Evolutionary conservation across 1,140 invertebrate species (phyloP).

Genomic region (Rhopalosiphum padi): DNA sequence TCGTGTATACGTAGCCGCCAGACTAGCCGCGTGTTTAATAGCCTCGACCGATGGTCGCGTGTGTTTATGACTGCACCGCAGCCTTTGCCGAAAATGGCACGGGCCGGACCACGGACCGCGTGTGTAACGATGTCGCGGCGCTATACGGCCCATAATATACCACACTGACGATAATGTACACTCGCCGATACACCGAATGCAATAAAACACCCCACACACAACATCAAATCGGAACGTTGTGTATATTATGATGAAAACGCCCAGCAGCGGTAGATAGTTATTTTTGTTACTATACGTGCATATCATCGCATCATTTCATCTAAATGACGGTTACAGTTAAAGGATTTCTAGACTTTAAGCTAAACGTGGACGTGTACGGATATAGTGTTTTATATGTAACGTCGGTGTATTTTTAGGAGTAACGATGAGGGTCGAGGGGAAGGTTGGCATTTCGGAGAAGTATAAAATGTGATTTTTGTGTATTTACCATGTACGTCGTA

Average conservation of each 20-base stretch:
- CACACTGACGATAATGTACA: neutral
- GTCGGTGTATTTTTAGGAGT: too few species aligned
- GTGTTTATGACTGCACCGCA: conserved; percentile 31
- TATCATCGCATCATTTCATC: neutral
- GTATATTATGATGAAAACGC: neutral
- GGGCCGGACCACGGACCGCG: neutral
- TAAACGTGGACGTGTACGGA: neutral
- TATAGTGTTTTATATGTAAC: neutral
- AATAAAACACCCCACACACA: neutral
- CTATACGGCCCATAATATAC: neutral
- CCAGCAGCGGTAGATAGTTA: neutral
- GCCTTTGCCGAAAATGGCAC: neutral
- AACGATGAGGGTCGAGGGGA: too few species aligned
- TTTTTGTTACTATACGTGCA: neutral
- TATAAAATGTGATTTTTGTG: too few species aligned
- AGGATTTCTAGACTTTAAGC: neutral
- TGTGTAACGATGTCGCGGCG: neutral
- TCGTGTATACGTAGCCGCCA: neutral
- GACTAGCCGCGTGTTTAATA: conserved; percentile 39
- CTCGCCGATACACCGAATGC: neutral
- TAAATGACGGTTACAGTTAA: neutral
- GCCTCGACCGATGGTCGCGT: neutral
- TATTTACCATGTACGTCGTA: too few species aligned
- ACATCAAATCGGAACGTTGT: neutral
- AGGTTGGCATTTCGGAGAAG: too few species aligned